Evolutionary conservation across 2,888 invertebrate species (phyloP).

Genomic region (Azorinus chamasolen): DNA sequence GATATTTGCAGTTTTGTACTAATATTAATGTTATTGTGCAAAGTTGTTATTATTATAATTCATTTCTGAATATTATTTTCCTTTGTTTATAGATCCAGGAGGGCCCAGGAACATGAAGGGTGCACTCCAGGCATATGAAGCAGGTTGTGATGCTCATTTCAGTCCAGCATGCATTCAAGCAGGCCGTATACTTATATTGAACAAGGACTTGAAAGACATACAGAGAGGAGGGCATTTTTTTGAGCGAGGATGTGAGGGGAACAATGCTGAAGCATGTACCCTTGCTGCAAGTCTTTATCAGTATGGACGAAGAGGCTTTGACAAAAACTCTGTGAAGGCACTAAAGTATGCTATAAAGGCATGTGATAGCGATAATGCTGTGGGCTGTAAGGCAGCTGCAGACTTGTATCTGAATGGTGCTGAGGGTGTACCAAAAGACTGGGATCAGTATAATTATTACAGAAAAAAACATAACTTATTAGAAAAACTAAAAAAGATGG

Average conservation of each 20-base stretch:
- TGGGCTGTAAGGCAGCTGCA: conserved; percentile 94
- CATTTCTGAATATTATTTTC: too few species aligned
- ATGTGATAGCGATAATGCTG: conserved; percentile 93
- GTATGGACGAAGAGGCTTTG: conserved; percentile 89
- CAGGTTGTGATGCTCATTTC: conserved; percentile 76
- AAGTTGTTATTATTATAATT: too few species aligned
- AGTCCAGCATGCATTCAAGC: conserved; percentile 76
- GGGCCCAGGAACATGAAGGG: conserved; percentile 64
- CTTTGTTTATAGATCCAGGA: conserved; percentile 33
- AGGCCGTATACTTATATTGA: conserved; percentile 61
- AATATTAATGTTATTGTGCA: too few species aligned
- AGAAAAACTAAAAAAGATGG: not conserved
- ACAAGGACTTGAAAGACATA: conserved; percentile 43
- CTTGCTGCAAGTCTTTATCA: conserved; percentile 88
- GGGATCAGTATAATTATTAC: conserved; percentile 16
- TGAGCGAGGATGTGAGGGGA: conserved; percentile 92
- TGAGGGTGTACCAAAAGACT: conserved; percentile 20
- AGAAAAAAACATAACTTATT: conserved; percentile 11
- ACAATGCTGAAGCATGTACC: conserved; percentile 92
- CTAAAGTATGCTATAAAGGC: conserved; percentile 92
- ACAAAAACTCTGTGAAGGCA: conserved; percentile 91
- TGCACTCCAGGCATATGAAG: conserved; percentile 69
- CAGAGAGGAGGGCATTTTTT: conserved; percentile 89
- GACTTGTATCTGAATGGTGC: conserved; percentile 18
- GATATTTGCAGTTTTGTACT: too few species aligned